These are phyloP conservation scores for Horisme vitalbata DNA, from an alignment of 2,888 invertebrate species.

Conservation along the genomic window DNA sequence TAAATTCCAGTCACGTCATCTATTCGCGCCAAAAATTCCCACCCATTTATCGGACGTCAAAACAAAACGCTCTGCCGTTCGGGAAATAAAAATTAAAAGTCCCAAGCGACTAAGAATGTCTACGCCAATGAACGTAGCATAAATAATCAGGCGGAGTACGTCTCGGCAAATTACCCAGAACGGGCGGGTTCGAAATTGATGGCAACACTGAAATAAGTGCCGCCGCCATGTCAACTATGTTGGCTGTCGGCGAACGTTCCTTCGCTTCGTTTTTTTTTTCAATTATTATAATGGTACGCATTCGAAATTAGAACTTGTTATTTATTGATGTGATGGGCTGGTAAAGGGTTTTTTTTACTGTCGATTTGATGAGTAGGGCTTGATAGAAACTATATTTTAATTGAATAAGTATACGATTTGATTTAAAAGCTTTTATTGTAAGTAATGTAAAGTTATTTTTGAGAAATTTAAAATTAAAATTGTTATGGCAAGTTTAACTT, in stretches of 20 bases:
- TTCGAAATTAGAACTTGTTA: constrained; percentile 51
- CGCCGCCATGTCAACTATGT: constrained; percentile 58
- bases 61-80: constrained; percentile 43
- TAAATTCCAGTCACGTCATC: constrained; percentile 42
- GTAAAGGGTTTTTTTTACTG: constrained; percentile 15
- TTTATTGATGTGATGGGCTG: constrained; percentile 31
- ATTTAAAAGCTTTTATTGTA: background rate
- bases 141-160: constrained; percentile 68
- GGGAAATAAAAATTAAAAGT: constrained; percentile 53
- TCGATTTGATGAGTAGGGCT: background rate
- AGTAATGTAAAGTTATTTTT: too few species aligned
- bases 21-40: constrained; percentile 39
- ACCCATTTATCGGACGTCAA: constrained; percentile 50
- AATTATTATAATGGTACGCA: constrained; percentile 43
- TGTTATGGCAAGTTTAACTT: too few species aligned
- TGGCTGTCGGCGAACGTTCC: constrained; percentile 48
- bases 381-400: constrained; percentile 11
- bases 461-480: too few species aligned
- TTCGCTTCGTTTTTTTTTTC: constrained; percentile 38
- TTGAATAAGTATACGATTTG: constrained; percentile 9
- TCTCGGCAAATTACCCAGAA: constrained; percentile 74
- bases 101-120: constrained; percentile 51
- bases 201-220: constrained; percentile 61
- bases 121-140: constrained; percentile 63
- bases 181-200: constrained; percentile 61